These are phyloP conservation scores for Falcunculus frontatus DNA, from an alignment of 2,113 vertebrate genomes.

Conservation along the genomic window DNA sequence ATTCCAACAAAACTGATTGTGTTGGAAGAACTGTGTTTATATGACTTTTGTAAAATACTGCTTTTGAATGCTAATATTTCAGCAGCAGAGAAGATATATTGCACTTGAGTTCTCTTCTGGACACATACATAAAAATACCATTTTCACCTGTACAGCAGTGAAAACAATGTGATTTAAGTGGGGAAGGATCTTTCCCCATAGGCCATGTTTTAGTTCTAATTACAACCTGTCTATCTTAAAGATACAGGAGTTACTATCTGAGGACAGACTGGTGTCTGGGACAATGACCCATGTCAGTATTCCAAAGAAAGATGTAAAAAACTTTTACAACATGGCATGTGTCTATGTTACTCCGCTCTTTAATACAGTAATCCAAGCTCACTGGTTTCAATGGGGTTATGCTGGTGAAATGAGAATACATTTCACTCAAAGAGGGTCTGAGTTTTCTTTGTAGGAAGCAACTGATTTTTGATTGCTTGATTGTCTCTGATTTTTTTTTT, in stretches of 20 bases:
- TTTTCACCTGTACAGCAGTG: constrained; percentile 9
- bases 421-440: not conserved
- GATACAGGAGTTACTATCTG: not conserved
- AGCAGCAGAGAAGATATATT: constrained; percentile 30
- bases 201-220: not conserved
- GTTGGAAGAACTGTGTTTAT: constrained; percentile 1
- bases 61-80: constrained; percentile 34
- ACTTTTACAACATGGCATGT: not conserved
- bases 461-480: not conserved
- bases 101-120: not conserved
- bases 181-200: not conserved
- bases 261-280: not conserved
- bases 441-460: not conserved
- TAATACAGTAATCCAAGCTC: not conserved
- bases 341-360: not conserved
- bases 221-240: not conserved
- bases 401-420: not conserved
- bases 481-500: not conserved
- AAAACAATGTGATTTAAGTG: constrained; percentile 9
- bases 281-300: not conserved
- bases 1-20: constrained; percentile 13
- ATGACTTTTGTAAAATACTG: constrained; percentile 30
- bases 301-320: constrained; percentile 8
- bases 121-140: constrained; percentile 17
- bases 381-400: not conserved